Percentiles rank a stretch among this genome's conserved stretches.
These are phyloP conservation scores for Meriones unguiculatus DNA, from an alignment of 2,113 vertebrate genomes.

Conservation along the genomic window DNA sequence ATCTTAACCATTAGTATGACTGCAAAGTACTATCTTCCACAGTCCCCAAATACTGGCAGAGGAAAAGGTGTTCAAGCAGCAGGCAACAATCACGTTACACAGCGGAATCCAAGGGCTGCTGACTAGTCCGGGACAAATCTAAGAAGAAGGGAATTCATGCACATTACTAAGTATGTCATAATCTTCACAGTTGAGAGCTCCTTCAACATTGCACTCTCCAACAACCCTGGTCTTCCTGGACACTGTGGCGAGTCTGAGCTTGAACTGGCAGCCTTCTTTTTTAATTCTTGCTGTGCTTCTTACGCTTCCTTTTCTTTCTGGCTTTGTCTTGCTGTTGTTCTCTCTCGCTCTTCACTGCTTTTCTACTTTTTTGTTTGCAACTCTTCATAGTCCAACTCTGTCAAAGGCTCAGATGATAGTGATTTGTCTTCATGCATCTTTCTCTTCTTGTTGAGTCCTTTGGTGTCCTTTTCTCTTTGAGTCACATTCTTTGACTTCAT, in stretches of 20 bases:
- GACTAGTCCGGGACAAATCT: constrained; percentile 84
- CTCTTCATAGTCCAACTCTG: too few species aligned
- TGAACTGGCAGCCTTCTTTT: constrained; percentile 92
- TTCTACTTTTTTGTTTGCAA: too few species aligned
- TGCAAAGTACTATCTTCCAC: constrained; percentile 34
- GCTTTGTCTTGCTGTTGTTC: constrained; percentile 88
- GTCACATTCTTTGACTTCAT: too few species aligned
- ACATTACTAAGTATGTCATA: constrained; percentile 86
- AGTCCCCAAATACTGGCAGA: constrained; percentile 65
- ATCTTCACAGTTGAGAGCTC: constrained; percentile 89
- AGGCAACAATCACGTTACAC: constrained; percentile 86
- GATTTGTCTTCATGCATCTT: too few species aligned
- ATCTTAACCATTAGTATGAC: constrained; percentile 82
- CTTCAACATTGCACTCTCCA: constrained; percentile 89
- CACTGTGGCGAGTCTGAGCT: constrained; percentile 90
- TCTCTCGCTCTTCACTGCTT: too few species aligned
- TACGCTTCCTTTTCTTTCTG: constrained; percentile 98
- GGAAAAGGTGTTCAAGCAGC: constrained; percentile 83
- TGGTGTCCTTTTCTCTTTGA: too few species aligned
- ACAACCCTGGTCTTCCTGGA: constrained; percentile 72
- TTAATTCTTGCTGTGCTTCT: constrained; percentile 97
- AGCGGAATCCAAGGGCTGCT: constrained; percentile 82
- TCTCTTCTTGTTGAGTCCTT: too few species aligned
- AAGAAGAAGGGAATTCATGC: constrained; percentile 88
- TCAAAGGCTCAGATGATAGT: too few species aligned